Base-by-base conservation (phyloP, 2,888 invertebrate genomes). In the Heteropelma amictum region DNA sequence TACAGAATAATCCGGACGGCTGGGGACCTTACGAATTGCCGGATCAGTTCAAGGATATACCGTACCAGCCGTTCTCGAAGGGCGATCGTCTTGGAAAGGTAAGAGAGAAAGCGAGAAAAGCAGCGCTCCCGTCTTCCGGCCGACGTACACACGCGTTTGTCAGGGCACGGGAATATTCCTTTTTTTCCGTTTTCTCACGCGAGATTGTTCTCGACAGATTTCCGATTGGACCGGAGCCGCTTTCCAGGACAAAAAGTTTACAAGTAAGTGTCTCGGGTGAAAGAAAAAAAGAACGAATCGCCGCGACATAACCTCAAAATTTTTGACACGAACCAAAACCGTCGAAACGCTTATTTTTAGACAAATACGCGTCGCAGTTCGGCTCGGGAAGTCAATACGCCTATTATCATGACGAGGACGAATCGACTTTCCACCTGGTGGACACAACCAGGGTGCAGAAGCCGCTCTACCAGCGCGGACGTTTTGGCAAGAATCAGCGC, bases 31-130 rank as follows among this genome's bases (percentile, higher is more conserved):
- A 95, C 90, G 96, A 96, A 89, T 92, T 98, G 90, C 97, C 98
- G 63, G 97, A 97, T 73, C 96, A 97, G 86, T 98, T 97, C 90
- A 94, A 95, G 86, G 97, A 98, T 90, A 96, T 98, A 94, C 99
- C 99, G 7, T 99, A 99, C 90, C 99, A 99, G 90, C 98, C 98
- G 40, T 99, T 98, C 90, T 98, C 98, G 82, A 99, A 99, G 91
- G 97, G 97, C 76, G 99, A 99, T 90, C 94, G 98, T 82, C 92
- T 99, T 80, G 99, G 99, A 82, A 99, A 99, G 93, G 98, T 98
- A 72, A 67, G 63, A 38, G 64, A 74, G n/a, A n/a, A n/a, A n/a
- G n/a, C n/a, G n/a, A n/a, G n/a, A n/a, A n/a, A n/a, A n/a, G n/a
- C n/a, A n/a, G n/a, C n/a, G n/a, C n/a, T n/a, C n/a, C n/a, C n/a